phyloP scores from a whole-genome alignment of 2,888 invertebrate species.

The Calephelis perditalis region DNA sequence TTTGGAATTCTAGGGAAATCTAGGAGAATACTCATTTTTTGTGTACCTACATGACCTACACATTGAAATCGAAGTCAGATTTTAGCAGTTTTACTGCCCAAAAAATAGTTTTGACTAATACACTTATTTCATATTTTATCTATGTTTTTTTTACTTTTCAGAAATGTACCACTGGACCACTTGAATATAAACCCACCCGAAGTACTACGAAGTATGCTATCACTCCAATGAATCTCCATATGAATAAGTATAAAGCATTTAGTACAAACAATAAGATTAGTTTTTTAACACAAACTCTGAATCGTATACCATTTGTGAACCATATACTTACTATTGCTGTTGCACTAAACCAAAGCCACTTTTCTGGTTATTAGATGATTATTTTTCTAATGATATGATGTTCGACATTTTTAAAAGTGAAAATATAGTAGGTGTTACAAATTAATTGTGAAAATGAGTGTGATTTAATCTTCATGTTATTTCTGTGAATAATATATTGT shows the following conservation, averaged over 20 bases:
- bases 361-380: neutral
- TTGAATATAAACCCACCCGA: constrained; percentile 1
- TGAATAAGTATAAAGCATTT: constrained; percentile 8
- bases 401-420: too few relatives aligned
- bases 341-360: neutral
- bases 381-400: neutral
- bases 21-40: too few relatives aligned
- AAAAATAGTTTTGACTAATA: too few relatives aligned
- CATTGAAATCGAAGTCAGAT: too few relatives aligned
- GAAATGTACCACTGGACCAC: neutral
- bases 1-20: too few relatives aligned
- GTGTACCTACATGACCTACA: too few relatives aligned
- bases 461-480: too few relatives aligned
- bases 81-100: too few relatives aligned
- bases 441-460: too few relatives aligned
- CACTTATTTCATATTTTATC: too few relatives aligned
- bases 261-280: neutral
- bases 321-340: neutral
- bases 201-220: neutral
- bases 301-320: neutral
- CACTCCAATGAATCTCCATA: neutral
- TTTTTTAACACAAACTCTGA: neutral
- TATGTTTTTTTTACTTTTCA: neutral
- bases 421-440: too few relatives aligned
- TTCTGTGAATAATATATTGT: too few relatives aligned